Evolutionary conservation across 2,113 vertebrate genomes (phyloP), one percentile per base, ranked within the genome.

Genomic region (Bucco capensis): DNA sequence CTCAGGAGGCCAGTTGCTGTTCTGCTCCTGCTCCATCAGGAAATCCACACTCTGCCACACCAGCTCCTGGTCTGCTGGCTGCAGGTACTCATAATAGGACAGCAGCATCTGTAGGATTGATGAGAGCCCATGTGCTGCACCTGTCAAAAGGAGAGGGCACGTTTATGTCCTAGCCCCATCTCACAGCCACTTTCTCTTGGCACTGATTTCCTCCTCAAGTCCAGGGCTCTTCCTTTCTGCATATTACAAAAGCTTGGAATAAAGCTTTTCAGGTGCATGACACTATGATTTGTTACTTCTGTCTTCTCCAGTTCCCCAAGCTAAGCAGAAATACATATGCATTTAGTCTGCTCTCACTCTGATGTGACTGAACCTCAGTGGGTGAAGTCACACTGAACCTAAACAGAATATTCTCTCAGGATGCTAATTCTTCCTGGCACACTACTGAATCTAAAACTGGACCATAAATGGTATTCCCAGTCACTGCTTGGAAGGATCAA

Each of bases 31-130:
- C 72, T 98, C 98, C 98, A 98, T 98, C 86, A 99, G 98, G 96
- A 98, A 99, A 90, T 99, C 98, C 57, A 99, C 97, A 5, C 98
- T 98, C 94, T 98, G 98, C 98, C 98, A 99, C 62, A 99, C 98
- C 51, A 99, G 97, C 92, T 98, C 98, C 92, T 96, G 98, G 82
- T 99, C 98, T 19, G 97, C 94, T 44, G 98, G 96, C 50, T 98
- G 98, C 83, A 99, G 97, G 93, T 98, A 96, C 64, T 99, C 98
- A 8, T 98, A 98, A 95, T 98, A 98, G 93, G 98, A 98, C 84
- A 99, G 98, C 93, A 99, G 95, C 98, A 99, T 98, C 96, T 99
- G 98, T 57, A 99, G 98, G 93, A 99, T 98, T 18, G 98, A 98
- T 5, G 98, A 99, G 37, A 99, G 98, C 66, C 98, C 98, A 47